These are phyloP conservation scores for Acanthopleura granulata DNA, from an alignment of 2,888 invertebrate genomes.

Conservation along the genomic window DNA sequence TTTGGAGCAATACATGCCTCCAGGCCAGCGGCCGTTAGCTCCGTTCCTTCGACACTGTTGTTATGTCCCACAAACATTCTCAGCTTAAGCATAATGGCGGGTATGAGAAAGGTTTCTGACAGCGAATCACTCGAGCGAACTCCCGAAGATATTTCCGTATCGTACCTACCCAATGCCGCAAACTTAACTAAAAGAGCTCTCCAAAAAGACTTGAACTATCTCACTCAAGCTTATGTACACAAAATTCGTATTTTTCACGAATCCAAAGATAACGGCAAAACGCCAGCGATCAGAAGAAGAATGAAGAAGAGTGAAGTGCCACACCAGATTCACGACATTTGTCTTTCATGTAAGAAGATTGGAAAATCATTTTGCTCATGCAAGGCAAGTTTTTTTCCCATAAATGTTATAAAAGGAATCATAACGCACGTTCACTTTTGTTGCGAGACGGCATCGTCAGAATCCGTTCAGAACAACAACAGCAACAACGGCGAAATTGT, in stretches of 20 bases:
- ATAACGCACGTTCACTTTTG: too few relatives aligned
- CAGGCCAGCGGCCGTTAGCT: conserved; percentile 27
- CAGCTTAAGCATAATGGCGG: background rate
- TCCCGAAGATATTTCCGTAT: background rate
- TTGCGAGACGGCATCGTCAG: too few relatives aligned
- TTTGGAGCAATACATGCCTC: too few relatives aligned
- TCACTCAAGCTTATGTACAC: background rate
- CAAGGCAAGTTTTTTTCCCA: conserved; percentile 21
- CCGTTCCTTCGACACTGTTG: conserved; percentile 17
- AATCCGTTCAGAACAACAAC: too few relatives aligned
- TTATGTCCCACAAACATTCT: conserved; percentile 15
- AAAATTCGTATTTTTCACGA: background rate
- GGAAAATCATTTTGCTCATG: conserved; percentile 24
- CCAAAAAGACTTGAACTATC: background rate
- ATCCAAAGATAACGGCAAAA: too few relatives aligned
- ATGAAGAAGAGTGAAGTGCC: background rate
- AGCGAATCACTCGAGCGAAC: background rate
- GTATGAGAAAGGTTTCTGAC: too few relatives aligned
- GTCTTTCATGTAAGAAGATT: background rate
- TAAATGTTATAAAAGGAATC: too few relatives aligned
- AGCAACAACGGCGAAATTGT: too few relatives aligned
- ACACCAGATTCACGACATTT: background rate
- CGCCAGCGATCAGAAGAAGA: too few relatives aligned
- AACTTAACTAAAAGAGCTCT: background rate
- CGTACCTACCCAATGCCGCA: background rate